These are phyloP conservation scores for Brachionus rotundiformis DNA, from an alignment of 1,140 invertebrate species.

Conservation along the genomic window DNA sequence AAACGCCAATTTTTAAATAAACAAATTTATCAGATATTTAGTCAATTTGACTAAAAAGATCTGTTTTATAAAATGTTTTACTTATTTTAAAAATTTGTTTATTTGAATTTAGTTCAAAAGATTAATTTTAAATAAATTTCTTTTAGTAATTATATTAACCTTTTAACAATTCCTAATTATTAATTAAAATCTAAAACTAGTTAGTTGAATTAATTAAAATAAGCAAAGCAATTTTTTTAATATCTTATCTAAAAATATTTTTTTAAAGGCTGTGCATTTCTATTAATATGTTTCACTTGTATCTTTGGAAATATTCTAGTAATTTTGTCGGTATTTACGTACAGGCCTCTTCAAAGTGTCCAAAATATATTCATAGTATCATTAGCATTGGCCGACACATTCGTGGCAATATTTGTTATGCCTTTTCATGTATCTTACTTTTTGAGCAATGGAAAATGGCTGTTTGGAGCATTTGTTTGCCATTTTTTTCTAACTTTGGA, in stretches of 20 bases:
- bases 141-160: too few relatives aligned
- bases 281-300: slow-evolving; percentile 66
- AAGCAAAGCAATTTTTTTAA: too few relatives aligned
- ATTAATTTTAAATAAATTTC: too few relatives aligned
- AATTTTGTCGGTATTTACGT: slow-evolving; percentile 91
- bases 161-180: too few relatives aligned
- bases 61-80: too few relatives aligned
- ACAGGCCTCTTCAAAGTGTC: slow-evolving; percentile 89
- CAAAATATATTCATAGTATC: slow-evolving; percentile 98
- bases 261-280: not conserved
- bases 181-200: too few relatives aligned
- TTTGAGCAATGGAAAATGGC: slow-evolving; percentile 70
- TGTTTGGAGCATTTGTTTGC: slow-evolving; percentile 69
- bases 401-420: slow-evolving; percentile 90
- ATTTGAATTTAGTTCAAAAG: too few relatives aligned
- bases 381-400: slow-evolving; percentile 93
- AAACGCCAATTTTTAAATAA: too few relatives aligned
- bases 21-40: too few relatives aligned
- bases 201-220: too few relatives aligned
- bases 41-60: too few relatives aligned
- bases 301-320: slow-evolving; percentile 82
- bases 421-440: slow-evolving; percentile 88
- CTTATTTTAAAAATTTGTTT: too few relatives aligned
- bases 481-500: slow-evolving; percentile 87
- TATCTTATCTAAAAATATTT: not conserved